Base-by-base conservation (phyloP, 2,113 vertebrate genomes). In the Channa argus region DNA sequence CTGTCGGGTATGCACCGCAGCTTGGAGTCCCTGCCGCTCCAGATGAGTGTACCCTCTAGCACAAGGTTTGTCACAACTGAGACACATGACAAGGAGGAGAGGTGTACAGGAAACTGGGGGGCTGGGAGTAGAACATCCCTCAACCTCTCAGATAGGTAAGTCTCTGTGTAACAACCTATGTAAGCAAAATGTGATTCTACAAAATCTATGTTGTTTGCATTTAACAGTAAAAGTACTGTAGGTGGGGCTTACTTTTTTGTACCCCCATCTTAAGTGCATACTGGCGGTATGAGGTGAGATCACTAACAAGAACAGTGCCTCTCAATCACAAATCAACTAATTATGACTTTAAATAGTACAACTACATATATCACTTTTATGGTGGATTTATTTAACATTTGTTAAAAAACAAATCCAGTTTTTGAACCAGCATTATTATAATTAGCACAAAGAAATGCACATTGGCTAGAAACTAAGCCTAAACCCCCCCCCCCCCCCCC, bases 1-100 rank as follows among this genome's bases (percentile, higher is more conserved):
- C 95, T 99, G 83, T 96, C 97, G 0, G 88, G 95, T 61, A 93
- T 97, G 88, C 97, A 99, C 91, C 96, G 96, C 86, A 99, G 98
- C 92, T 94, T 99, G 96, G 98, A 99, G 91, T 98, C 96, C 12
- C 94, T 99, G 75, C 96, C 97, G 63, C 96, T 98, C 74, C 96
- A 97, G 45, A 96, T 99, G 95, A 98, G 97, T 63, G 92, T 99
- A 71, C 95, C 97, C 54, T 86, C 94, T 86, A 91, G 93, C 84
- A 86, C 83, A 0, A 91, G 95, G 1, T 93, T 94, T 69, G 71
- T 89, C 60, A 71, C 88, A 56, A 81, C 91, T 1, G 80, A 92
- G 46, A 88, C 69, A 11, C 49, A 59, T 3, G 71, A 90, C 3
- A 88, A 77, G 39, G 90, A 91, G 8, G 89, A 91, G 43, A 86